Percentiles rank a stretch among this genome's conserved stretches.
phyloP scores from a whole-genome alignment of 1,140 invertebrate genomes.

The Druon quercuslanigerum region DNA sequence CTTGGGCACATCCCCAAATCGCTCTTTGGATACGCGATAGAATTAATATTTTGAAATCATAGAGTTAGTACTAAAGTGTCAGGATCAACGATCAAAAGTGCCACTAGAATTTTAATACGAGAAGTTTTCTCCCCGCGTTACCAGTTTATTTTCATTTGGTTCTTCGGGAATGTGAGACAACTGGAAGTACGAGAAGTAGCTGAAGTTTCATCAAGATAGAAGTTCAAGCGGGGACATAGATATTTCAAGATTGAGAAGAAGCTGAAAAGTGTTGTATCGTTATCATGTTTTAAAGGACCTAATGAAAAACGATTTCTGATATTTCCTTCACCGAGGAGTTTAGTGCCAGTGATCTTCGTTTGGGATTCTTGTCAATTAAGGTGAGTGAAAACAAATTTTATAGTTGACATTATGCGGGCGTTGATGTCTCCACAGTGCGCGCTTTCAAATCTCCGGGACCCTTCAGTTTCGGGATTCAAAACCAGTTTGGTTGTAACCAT shows the following conservation, averaged over 20 bases:
- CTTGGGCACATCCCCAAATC: slow-evolving; percentile 1
- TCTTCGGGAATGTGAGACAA: neutral
- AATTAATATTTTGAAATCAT: neutral
- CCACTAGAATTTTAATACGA: neutral
- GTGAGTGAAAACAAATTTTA: slow-evolving; percentile 40
- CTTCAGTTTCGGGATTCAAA: slow-evolving; percentile 20
- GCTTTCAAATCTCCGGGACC: slow-evolving; percentile 41
- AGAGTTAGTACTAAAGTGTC: slow-evolving; percentile 28
- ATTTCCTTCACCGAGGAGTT: slow-evolving; percentile 2
- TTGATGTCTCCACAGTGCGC: slow-evolving; percentile 14
- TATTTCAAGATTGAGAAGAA: neutral
- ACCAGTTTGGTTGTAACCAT: neutral
- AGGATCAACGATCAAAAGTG: neutral
- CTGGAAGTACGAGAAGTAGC: neutral
- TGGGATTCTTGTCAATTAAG: slow-evolving; percentile 31
- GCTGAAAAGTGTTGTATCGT: slow-evolving; percentile 1
- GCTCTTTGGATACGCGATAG: slow-evolving; percentile 8
- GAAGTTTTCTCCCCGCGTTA: neutral
- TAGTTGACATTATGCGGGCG: slow-evolving; percentile 2
- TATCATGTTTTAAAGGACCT: slow-evolving; percentile 19
- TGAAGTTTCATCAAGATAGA: no score
- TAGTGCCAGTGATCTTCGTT: neutral
- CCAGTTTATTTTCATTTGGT: neutral
- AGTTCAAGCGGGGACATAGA: no score
- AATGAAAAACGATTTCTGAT: slow-evolving; percentile 12